phyloP scores from a whole-genome alignment of 2,113 vertebrate species.

The Ceuthmochares aereus region DNA sequence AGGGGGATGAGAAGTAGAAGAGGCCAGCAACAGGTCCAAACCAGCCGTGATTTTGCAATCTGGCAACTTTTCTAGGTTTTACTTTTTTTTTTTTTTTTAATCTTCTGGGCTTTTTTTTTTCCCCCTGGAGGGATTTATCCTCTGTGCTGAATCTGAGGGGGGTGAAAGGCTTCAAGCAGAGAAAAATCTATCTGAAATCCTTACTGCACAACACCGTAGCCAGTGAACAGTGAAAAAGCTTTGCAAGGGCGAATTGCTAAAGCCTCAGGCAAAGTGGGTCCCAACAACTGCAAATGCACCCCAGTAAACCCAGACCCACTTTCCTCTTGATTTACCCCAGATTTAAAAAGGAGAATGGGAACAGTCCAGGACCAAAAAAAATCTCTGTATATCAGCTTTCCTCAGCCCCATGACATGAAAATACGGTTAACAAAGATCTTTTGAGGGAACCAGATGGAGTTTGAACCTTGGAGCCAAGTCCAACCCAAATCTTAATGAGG shows the following conservation, averaged over 20 bases:
- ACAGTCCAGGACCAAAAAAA: background rate
- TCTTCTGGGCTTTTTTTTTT: background rate
- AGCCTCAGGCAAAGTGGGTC: background rate
- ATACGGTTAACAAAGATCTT: constrained; percentile 31
- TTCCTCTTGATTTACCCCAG: background rate
- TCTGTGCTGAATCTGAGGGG: background rate
- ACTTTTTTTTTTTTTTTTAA: background rate
- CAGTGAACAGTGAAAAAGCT: background rate
- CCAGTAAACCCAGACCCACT: accelerated
- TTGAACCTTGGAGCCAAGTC: background rate
- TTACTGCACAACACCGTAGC: background rate
- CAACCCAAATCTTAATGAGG: constrained; percentile 14
- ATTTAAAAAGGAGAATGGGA: background rate
- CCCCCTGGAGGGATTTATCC: background rate
- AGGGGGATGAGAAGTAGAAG: background rate
- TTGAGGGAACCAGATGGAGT: constrained; percentile 57
- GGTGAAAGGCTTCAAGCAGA: background rate
- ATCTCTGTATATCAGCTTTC: background rate
- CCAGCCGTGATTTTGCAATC: constrained; percentile 28
- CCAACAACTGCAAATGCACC: background rate
- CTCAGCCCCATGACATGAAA: background rate
- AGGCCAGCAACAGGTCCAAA: constrained; percentile 13
- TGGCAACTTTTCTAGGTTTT: background rate
- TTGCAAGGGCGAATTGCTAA: background rate
- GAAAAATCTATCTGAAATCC: background rate